Conservation (phyloP, 2,113 vertebrate genomes). For the Sebastes fasciatus region DNA sequence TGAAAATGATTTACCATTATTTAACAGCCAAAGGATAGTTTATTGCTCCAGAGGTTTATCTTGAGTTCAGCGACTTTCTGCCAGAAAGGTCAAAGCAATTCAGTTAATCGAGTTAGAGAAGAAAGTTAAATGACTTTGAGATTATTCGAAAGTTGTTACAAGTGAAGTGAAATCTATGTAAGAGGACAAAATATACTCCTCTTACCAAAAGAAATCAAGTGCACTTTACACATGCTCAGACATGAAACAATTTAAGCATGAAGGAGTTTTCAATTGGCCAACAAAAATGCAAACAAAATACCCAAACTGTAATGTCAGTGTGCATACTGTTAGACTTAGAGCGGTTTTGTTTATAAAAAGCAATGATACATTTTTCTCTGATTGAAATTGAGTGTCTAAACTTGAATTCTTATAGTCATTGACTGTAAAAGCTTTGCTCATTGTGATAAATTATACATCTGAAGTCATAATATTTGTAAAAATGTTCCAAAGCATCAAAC, state of each 20-base stretch:
- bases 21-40: neutral
- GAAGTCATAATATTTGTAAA: neutral
- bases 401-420: neutral
- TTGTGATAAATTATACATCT: neutral
- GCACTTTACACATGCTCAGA: neutral
- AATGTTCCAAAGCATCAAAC: neutral
- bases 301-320: too few relatives aligned
- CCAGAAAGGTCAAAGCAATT: conserved; percentile 4
- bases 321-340: neutral
- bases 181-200: neutral
- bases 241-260: neutral
- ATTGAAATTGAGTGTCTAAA: neutral
- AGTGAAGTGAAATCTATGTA: neutral
- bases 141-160: too few relatives aligned
- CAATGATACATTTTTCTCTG: neutral
- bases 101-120: neutral
- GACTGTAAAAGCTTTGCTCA: neutral
- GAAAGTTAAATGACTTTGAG: neutral
- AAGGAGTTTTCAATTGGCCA: neutral
- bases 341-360: neutral
- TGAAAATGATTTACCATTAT: neutral
- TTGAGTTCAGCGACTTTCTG: neutral
- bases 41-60: neutral
- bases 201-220: neutral
- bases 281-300: too few relatives aligned